These are phyloP conservation scores for Muscina levida DNA, from an alignment of 2,888 invertebrate species.

Conservation along the genomic window DNA sequence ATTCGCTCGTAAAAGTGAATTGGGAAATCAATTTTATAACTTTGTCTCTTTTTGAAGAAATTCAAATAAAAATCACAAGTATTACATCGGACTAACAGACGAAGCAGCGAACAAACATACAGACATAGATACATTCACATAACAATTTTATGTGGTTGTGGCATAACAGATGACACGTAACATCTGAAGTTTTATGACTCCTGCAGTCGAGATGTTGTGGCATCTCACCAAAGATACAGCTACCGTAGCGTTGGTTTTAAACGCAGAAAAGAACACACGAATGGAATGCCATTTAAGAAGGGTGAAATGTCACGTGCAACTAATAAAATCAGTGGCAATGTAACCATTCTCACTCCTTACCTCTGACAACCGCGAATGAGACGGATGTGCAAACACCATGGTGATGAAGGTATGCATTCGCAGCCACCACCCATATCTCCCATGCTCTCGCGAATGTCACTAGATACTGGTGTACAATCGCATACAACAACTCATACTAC, in stretches of 20 bases:
- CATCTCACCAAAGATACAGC: no score
- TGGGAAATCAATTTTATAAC: slow-evolving; percentile 60
- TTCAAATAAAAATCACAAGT: no score
- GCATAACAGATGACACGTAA: slow-evolving; percentile 51
- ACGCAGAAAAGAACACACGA: slow-evolving; percentile 9
- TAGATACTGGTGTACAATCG: slow-evolving; percentile 22
- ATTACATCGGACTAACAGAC: no score
- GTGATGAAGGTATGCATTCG: neutral
- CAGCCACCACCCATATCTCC: neutral
- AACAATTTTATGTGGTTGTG: slow-evolving; percentile 50
- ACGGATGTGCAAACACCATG: neutral
- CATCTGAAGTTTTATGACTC: slow-evolving; percentile 46
- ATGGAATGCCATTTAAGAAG: slow-evolving; percentile 42
- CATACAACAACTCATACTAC: slow-evolving; percentile 43
- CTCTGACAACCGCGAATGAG: no score
- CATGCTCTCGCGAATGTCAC: neutral
- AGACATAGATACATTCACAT: slow-evolving; percentile 16
- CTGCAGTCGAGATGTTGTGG: slow-evolving; percentile 19
- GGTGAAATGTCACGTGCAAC: slow-evolving; percentile 59
- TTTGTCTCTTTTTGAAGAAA: slow-evolving; percentile 46
- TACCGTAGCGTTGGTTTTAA: no score
- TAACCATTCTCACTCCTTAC: slow-evolving; percentile 37
- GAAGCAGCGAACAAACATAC: neutral
- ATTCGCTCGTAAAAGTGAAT: slow-evolving; percentile 38
- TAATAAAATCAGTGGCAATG: slow-evolving; percentile 60